Evolutionary conservation across 2,113 vertebrate genomes (phyloP).

Genomic region (Vidua chalybeata): DNA sequence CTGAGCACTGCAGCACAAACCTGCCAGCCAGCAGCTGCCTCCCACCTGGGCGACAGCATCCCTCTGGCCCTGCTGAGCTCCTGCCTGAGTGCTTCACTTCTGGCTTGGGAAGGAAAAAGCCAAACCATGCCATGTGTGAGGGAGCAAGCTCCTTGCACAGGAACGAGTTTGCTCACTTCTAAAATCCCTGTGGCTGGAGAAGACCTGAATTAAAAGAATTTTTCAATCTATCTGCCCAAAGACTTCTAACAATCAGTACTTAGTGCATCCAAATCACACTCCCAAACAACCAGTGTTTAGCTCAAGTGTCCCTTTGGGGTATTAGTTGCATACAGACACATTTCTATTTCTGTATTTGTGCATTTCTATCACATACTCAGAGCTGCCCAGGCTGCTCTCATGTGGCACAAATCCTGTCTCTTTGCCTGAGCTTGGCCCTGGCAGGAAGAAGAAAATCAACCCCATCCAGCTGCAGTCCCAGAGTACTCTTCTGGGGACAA

Average conservation of each 20-base stretch:
- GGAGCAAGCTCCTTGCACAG: not conserved
- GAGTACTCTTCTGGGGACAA: not conserved
- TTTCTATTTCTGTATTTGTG: not conserved
- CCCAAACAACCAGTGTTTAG: not conserved
- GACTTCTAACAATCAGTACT: not conserved
- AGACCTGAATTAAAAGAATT: not conserved
- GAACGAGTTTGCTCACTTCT: not conserved
- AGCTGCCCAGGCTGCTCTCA: not conserved
- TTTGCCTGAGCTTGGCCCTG: not conserved
- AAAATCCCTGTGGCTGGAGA: not conserved
- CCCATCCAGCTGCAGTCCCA: not conserved
- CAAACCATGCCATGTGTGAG: accelerated
- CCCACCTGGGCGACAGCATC: not conserved
- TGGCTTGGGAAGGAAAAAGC: not conserved
- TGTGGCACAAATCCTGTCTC: not conserved
- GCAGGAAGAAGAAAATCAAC: not conserved
- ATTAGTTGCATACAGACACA: not conserved
- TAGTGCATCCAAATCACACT: not conserved
- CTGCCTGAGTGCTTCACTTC: accelerated
- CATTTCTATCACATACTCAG: not conserved
- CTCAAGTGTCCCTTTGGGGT: not conserved
- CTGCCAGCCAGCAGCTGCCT: not conserved
- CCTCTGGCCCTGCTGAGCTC: not conserved
- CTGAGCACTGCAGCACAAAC: not conserved
- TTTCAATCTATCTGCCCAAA: not conserved